Evolutionary conservation across 2,797 vertebrate genomes (phyloP).

Genomic region (Sylvilagus floridanus): DNA sequence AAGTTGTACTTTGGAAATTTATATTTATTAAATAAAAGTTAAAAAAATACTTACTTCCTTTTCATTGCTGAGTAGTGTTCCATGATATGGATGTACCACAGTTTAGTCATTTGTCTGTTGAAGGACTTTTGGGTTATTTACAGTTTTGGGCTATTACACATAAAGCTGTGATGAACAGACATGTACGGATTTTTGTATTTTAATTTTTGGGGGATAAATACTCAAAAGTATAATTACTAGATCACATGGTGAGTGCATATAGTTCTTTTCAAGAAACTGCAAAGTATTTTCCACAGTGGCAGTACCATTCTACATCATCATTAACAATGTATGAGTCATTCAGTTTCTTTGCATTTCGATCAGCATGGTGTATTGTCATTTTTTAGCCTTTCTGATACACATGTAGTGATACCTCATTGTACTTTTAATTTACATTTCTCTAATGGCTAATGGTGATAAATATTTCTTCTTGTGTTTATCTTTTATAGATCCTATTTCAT

Average conservation of each 20-base stretch:
- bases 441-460: background rate
- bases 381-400: background rate
- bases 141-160: too few species aligned
- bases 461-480: background rate
- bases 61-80: background rate
- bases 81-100: background rate
- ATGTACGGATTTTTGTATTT: background rate
- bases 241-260: background rate
- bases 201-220: background rate
- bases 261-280: background rate
- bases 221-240: background rate
- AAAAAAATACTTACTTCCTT: background rate
- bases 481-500: background rate
- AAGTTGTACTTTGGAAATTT: too few species aligned
- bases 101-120: background rate
- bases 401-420: background rate
- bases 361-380: background rate
- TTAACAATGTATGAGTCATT: background rate
- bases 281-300: background rate
- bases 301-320: background rate
- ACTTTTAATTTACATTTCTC: background rate
- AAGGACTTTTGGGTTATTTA: background rate
- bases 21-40: too few species aligned
- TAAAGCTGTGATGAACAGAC: background rate
- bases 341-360: background rate